phyloP scores from a whole-genome alignment of 2,113 vertebrate species.

The Cettia cetti region DNA sequence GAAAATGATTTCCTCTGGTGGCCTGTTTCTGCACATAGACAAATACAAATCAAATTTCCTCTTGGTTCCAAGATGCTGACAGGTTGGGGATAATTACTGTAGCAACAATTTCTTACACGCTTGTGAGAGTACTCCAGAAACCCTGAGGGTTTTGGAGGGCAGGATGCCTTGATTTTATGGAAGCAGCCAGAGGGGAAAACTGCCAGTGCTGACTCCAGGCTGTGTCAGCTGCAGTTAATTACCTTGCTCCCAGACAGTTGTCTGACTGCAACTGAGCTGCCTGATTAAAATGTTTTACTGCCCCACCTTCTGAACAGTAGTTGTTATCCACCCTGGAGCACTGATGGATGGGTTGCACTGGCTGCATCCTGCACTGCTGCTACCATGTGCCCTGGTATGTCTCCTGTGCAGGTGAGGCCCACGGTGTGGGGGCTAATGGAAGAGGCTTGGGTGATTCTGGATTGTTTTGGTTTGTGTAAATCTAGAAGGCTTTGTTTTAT shows the following conservation, averaged over 20 bases:
- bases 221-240: slow-evolving; percentile 23
- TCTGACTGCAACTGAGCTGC: neutral
- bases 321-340: accelerated
- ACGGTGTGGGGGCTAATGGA: accelerated
- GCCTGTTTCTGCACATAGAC: neutral
- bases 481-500: neutral
- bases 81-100: neutral
- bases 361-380: neutral
- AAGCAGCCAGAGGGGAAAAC: neutral
- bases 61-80: neutral
- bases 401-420: neutral
- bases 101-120: neutral
- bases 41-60: neutral
- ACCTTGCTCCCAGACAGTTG: neutral
- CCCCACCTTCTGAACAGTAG: neutral
- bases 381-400: neutral
- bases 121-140: neutral
- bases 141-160: neutral
- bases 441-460: neutral
- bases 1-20: neutral
- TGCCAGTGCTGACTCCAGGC: neutral
- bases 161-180: neutral
- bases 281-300: neutral
- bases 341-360: neutral
- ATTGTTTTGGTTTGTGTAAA: neutral